These are phyloP conservation scores for Phaenicophaeus curvirostris DNA, from an alignment of 2,797 vertebrate genomes.

Conservation along the genomic window DNA sequence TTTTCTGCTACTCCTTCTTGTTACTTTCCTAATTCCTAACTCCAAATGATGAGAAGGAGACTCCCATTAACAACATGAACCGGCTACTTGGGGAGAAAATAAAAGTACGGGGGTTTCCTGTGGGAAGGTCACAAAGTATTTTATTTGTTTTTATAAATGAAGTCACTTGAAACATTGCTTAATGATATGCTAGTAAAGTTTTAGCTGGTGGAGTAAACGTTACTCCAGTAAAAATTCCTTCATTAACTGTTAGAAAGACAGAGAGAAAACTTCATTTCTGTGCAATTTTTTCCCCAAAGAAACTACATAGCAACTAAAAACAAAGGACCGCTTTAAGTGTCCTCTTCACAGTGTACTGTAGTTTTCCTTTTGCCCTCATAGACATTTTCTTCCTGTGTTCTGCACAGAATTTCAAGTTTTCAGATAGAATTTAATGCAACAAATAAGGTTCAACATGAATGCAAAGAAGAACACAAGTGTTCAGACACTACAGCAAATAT, in stretches of 20 bases:
- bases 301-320: background rate
- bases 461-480: background rate
- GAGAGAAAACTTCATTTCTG: background rate
- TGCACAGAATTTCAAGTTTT: background rate
- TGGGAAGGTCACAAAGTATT: background rate
- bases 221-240: background rate
- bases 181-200: background rate
- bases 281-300: background rate
- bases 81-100: background rate
- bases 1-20: background rate
- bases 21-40: background rate
- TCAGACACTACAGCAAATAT: background rate
- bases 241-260: background rate
- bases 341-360: accelerated
- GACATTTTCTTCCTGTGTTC: too few relatives aligned
- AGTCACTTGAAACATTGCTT: background rate
- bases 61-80: background rate
- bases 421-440: background rate
- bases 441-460: background rate
- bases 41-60: background rate
- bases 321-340: background rate
- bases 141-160: background rate
- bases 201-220: background rate
- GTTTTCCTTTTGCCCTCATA: background rate
- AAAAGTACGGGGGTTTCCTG: background rate